A percentile compares a stretch with the other conserved stretches of the same genome.
phyloP scores from a whole-genome alignment of 2,888 invertebrate species.

The Octonoba sinensis region DNA sequence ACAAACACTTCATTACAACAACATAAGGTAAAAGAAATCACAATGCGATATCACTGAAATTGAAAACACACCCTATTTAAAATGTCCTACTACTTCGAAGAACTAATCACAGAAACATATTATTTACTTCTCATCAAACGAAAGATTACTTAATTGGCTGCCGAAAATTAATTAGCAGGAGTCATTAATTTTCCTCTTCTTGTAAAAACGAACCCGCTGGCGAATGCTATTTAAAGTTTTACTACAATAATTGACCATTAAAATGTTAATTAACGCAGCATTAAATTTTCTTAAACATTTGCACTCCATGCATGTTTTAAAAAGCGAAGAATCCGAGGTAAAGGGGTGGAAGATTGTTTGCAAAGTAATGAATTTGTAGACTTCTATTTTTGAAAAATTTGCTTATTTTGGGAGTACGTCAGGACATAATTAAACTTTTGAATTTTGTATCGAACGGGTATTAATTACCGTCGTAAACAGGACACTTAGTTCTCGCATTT shows the following conservation, averaged over 20 bases:
- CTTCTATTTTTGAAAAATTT: conserved; percentile 12
- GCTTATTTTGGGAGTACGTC: conserved; percentile 20
- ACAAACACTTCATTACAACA: neutral
- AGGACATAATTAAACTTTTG: conserved; percentile 36
- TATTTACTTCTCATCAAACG: conserved; percentile 17
- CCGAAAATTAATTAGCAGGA: conserved; percentile 53
- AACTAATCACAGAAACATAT: conserved; percentile 9
- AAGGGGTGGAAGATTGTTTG: neutral
- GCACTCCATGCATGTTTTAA: conserved; percentile 29
- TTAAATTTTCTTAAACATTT: conserved; percentile 44
- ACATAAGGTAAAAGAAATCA: neutral
- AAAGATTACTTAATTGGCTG: conserved; percentile 50
- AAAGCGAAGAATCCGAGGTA: neutral
- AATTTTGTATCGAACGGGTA: conserved; percentile 15
- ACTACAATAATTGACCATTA: conserved; percentile 47
- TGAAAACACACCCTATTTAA: no score
- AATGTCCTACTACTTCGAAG: neutral
- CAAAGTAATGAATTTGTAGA: conserved; percentile 44
- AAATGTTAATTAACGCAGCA: conserved; percentile 51
- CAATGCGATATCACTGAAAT: no score
- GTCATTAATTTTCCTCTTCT: conserved; percentile 36
- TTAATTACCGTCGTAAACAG: conserved; percentile 24
- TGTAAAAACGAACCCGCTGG: conserved; percentile 2
- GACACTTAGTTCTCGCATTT: no score
- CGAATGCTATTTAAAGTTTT: conserved; percentile 45